Base-by-base conservation (phyloP, 2,113 vertebrate species). In the Gallinago media region DNA sequence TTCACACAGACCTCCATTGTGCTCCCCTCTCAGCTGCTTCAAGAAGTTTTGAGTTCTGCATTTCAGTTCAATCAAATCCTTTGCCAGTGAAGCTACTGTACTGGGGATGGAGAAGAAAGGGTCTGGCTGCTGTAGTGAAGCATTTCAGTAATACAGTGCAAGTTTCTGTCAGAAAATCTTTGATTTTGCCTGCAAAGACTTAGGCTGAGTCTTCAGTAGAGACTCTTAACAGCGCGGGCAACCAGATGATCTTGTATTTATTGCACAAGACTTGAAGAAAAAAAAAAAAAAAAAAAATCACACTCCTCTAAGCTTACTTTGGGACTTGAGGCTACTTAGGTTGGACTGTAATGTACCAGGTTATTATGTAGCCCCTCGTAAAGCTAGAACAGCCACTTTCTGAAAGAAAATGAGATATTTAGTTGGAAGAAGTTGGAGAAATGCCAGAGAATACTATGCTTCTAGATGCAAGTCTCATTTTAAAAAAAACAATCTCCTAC, bases 1-100 rank as follows among this genome's bases (percentile, higher is more conserved):
- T 56, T 91, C 86, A 88, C 52, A 89, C 19, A 71, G 81, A 52
- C 76, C 68, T 91, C 61, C n/a, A 59, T 7, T 82, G 49, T 86
- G 55, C 59, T 85, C 47, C 79, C 31, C 47, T 75, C 91, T 94
- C 91, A 94, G 83, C 58, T 84, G 86, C 79, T 90, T 91, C 86
- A 78, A 78, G 34, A 85, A 90, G 58, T 79, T 91, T 56, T 36
- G 54, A 87, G 81, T 84, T 92, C 85, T 76, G 34, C 63, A 65
- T 91, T 95, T 96, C 79, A 80, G 70, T 89, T 85, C 0, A 0
- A 88, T 42, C 65, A 83, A 77, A 84, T 46, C 54, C 46, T 83
- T 80, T 91, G 75, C 76, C 79, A 81, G 32, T 71, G 65, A 87
- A 81, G 32, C 50, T 74, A 63, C 95, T 70, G 18, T 31, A 72